phyloP scores from a whole-genome alignment of 2,113 vertebrate genomes.

The Sinocyclocheilus anshuiensis region DNA sequence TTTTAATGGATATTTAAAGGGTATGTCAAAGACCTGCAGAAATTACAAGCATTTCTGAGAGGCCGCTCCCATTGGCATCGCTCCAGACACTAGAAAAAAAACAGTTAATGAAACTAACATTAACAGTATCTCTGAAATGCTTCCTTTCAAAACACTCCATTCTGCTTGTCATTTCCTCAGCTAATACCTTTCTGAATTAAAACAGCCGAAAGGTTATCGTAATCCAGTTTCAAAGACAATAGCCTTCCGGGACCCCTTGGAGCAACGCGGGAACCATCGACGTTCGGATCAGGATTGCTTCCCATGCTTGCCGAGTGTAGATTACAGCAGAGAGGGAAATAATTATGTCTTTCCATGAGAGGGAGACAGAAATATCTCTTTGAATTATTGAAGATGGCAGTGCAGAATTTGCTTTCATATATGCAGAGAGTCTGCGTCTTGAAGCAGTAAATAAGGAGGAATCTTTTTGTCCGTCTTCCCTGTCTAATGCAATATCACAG shows the following conservation, averaged over 20 bases:
- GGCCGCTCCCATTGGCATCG: not conserved
- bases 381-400: slow-evolving; percentile 56
- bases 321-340: slow-evolving; percentile 72
- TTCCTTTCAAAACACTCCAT: slow-evolving; percentile 57
- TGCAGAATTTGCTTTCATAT: slow-evolving; percentile 65
- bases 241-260: slow-evolving; percentile 63
- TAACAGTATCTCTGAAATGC: slow-evolving; percentile 60
- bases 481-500: slow-evolving; percentile 50
- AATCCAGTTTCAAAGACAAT: slow-evolving; percentile 83
- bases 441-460: slow-evolving; percentile 67
- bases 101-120: slow-evolving; percentile 50
- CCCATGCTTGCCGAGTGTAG: slow-evolving; percentile 71
- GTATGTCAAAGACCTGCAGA: slow-evolving; percentile 64
- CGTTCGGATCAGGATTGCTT: slow-evolving; percentile 73
- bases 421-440: slow-evolving; percentile 65
- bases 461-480: slow-evolving; percentile 49
- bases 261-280: slow-evolving; percentile 56
- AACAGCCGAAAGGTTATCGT: slow-evolving; percentile 80
- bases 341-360: slow-evolving; percentile 69
- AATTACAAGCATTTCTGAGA: slow-evolving; percentile 60
- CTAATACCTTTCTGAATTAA: slow-evolving; percentile 80
- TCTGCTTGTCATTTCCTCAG: slow-evolving; percentile 35
- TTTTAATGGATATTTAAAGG: slow-evolving; percentile 73
- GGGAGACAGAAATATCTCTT: slow-evolving; percentile 34
- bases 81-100: slow-evolving; percentile 54